Percentiles rank a stretch among this genome's conserved stretches.
Conservation (phyloP, 2,888 invertebrate species). For the Rhogogaster chlorosoma region DNA sequence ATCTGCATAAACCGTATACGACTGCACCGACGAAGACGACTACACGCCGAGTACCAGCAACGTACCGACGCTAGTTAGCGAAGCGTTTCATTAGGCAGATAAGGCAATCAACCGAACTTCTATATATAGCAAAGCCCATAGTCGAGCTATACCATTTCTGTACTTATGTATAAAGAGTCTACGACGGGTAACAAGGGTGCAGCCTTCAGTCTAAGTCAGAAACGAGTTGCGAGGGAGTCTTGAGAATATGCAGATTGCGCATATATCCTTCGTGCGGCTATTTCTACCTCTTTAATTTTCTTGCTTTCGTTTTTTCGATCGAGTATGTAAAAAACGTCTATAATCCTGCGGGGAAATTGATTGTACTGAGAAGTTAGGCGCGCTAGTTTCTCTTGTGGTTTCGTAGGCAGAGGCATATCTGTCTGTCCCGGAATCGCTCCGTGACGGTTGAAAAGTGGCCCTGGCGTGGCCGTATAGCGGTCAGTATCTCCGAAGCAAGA, state of each 20-base stretch:
- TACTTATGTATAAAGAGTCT: constrained; percentile 4
- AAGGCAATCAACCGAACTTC: constrained; percentile 72
- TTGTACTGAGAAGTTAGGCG: not conserved
- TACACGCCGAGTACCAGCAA: constrained; percentile 9
- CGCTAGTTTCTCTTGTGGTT: not conserved
- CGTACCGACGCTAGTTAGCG: constrained; percentile 70
- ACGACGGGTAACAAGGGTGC: constrained; percentile 28
- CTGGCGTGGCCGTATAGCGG: not conserved
- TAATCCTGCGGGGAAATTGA: not conserved
- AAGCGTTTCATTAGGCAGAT: constrained; percentile 76
- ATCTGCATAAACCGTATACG: constrained; percentile 65
- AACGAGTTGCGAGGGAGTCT: not conserved
- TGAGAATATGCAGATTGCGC: not conserved
- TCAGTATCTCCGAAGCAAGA: constrained; percentile 22
- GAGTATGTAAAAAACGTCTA: not conserved
- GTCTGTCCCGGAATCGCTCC: not conserved
- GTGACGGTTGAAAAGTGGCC: constrained; percentile 41
- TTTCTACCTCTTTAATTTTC: not conserved
- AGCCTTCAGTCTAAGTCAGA: not conserved
- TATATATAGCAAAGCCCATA: constrained; percentile 54
- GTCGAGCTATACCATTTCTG: not conserved
- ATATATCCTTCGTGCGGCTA: not conserved
- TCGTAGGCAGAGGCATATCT: not conserved
- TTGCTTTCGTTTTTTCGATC: not conserved
- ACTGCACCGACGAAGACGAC: constrained; percentile 37